Percentiles rank a stretch among this genome's conserved stretches.
These are phyloP conservation scores for Loris lydekkerianus DNA, from an alignment of 2,797 vertebrate genomes.

Conservation along the genomic window DNA sequence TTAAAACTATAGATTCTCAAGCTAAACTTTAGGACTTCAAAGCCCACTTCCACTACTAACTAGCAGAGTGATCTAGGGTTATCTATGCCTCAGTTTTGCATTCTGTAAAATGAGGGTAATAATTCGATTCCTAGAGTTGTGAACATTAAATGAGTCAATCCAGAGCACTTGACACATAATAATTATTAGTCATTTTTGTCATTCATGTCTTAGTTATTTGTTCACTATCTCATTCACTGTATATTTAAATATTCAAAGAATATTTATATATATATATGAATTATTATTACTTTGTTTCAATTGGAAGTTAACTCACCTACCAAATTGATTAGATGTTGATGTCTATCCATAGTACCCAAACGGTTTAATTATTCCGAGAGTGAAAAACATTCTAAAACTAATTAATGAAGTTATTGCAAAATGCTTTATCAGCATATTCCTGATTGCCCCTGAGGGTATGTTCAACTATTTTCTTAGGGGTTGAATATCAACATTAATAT, in stretches of 20 bases:
- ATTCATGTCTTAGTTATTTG: slow-evolving; percentile 47
- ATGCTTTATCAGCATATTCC: slow-evolving; percentile 49
- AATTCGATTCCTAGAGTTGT: neutral
- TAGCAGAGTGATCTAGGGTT: neutral
- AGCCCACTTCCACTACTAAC: neutral
- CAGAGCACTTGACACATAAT: neutral
- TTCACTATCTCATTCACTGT: slow-evolving; percentile 14
- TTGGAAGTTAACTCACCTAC: slow-evolving; percentile 5
- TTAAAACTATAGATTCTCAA: neutral
- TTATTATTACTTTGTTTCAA: neutral
- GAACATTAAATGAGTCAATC: slow-evolving; percentile 21
- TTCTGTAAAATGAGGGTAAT: neutral
- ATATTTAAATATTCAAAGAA: slow-evolving; percentile 49
- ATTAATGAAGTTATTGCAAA: slow-evolving; percentile 27
- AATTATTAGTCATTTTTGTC: slow-evolving; percentile 8
- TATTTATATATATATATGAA: neutral
- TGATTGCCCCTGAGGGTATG: slow-evolving; percentile 6
- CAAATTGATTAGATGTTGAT: slow-evolving; percentile 53
- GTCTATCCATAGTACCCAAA: neutral
- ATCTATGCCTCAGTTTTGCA: slow-evolving; percentile 32
- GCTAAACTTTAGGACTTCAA: neutral
- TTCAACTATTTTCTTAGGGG: slow-evolving; percentile 47
- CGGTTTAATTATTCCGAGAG: slow-evolving; percentile 57
- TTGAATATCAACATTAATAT: slow-evolving; percentile 55
- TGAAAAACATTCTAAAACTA: slow-evolving; percentile 61